Evolutionary conservation across 37 sponge, comb jelly and placozoan species (phyloP).

Genomic region (Lycopodina hypogea): DNA sequence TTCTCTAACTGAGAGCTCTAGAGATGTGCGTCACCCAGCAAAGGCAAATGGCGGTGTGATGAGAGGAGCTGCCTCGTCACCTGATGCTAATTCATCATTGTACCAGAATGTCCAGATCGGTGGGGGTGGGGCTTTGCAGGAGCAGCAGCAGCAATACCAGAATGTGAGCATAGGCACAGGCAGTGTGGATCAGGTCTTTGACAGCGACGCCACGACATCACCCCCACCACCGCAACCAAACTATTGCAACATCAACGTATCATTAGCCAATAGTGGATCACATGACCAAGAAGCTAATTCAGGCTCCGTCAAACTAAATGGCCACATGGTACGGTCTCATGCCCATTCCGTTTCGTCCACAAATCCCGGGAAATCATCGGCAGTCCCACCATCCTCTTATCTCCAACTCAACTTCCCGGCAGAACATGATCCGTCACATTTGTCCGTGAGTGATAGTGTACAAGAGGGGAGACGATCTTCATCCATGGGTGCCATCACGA

Average conservation of each 20-base stretch:
- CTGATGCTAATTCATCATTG: neutral
- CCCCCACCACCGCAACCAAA: neutral
- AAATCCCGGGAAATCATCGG: too few species aligned
- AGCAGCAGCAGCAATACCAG: constrained; percentile 13
- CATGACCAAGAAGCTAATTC: neutral
- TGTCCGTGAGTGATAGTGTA: neutral
- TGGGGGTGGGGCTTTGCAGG: neutral
- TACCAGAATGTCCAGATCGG: constrained; percentile 27
- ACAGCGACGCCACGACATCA: neutral
- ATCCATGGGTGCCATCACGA: too few species aligned
- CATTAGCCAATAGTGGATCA: neutral
- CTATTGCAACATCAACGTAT: constrained; percentile 11
- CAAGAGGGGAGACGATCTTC: too few species aligned
- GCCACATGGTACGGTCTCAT: neutral
- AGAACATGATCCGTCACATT: neutral
- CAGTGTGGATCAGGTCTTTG: constrained; percentile 5
- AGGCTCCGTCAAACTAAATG: neutral
- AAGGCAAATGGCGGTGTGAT: neutral
- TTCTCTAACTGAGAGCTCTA: constrained; percentile 28
- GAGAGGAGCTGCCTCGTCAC: neutral
- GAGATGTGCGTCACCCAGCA: neutral
- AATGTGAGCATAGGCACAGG: constrained; percentile 25
- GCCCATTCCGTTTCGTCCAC: neutral
- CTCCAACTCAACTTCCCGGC: constrained; percentile 4
- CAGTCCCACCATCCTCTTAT: constrained; percentile 3